Conservation (phyloP, 2,113 vertebrate species). For the Mus musculus region GRCm39 chr5:102080001-102080500, state of each 20-base stretch:
- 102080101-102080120: not conserved
- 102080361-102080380: conserved; percentile 13
- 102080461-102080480: not conserved
- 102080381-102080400: conserved; percentile 20
- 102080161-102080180: not conserved
- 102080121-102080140: not conserved
- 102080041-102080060: not conserved
- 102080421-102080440: not conserved
- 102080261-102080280: not conserved
- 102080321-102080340: conserved; percentile 19
- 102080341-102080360: not conserved
- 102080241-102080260: not conserved
- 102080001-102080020: not conserved
- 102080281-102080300: not conserved
- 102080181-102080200: conserved; percentile 39
- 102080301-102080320: not conserved
- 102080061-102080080: not conserved
- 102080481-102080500: not conserved
- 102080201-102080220: not conserved
- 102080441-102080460: not conserved
- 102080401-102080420: not conserved
- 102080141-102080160: not conserved
- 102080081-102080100: not conserved
- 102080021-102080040: not conserved
- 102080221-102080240: not conserved